A percentile compares a stretch with the other conserved stretches of the same genome.
Conservation (phyloP, 2,797 vertebrate genomes). For the Cossypha heuglini region DNA sequence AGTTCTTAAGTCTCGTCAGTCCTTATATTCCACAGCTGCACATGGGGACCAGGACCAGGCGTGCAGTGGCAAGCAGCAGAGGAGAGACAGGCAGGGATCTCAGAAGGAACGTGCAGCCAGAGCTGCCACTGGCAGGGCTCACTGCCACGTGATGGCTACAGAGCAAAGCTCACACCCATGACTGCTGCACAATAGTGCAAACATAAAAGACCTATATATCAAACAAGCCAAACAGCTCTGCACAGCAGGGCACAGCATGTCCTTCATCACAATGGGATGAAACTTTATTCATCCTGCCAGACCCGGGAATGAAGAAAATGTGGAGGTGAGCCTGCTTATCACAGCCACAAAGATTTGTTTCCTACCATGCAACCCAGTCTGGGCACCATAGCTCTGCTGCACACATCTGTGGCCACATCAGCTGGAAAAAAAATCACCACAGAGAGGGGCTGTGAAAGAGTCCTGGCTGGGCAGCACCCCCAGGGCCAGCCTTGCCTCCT, state of each 20-base stretch:
- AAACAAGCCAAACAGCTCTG: not conserved
- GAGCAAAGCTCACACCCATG: not conserved
- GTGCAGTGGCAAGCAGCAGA: not conserved
- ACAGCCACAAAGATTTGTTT: not conserved
- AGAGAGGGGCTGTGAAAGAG: not conserved
- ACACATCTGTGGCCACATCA: not conserved
- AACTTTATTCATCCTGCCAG: not conserved
- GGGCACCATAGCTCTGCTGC: not conserved
- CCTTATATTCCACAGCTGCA: not conserved
- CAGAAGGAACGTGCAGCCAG: not conserved
- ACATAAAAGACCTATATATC: not conserved
- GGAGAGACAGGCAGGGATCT: not conserved
- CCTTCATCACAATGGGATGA: not conserved
- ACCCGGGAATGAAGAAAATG: not conserved
- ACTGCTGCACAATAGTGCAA: not conserved
- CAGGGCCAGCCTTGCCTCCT: not conserved
- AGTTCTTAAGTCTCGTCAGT: not conserved
- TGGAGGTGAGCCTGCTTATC: not conserved
- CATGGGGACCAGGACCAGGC: not conserved
- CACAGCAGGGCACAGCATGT: not conserved
- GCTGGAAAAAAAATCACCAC: not conserved
- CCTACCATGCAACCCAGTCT: fast-evolving
- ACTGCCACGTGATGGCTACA: not conserved
- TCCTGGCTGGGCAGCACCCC: not conserved
- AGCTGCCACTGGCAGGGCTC: not conserved